Percentiles rank a stretch among this genome's conserved stretches.
Evolutionary conservation across 1,140 invertebrate genomes (phyloP).

Genomic region (Ctenoplectra terminalis): DNA sequence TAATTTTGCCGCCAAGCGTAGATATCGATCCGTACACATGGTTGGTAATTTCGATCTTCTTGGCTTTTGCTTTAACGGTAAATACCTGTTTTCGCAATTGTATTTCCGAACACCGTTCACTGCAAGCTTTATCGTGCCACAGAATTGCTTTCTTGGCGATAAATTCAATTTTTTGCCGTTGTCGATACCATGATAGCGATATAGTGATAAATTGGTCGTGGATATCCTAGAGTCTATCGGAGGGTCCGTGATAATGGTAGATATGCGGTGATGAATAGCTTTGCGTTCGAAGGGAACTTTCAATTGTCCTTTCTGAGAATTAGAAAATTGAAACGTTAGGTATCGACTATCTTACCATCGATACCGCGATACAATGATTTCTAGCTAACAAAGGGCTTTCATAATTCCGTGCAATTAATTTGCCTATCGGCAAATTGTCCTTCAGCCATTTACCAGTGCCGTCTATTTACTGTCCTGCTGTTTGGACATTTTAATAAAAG

Average conservation of each 20-base stretch:
- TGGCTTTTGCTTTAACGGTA: neutral
- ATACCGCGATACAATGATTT: too few relatives aligned
- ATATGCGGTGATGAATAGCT: slow-evolving; percentile 26
- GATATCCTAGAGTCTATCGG: neutral
- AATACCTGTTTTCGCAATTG: neutral
- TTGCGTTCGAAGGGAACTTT: neutral
- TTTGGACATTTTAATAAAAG: neutral
- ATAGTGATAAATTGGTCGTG: slow-evolving; percentile 20
- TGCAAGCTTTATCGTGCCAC: neutral
- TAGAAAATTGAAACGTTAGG: slow-evolving; percentile 10
- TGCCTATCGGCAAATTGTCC: too few relatives aligned
- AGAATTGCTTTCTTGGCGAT: neutral
- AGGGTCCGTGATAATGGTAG: slow-evolving; percentile 5
- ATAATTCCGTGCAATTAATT: neutral
- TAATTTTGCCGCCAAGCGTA: too few relatives aligned
- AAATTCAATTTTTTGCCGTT: neutral
- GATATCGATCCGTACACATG: neutral
- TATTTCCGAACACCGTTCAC: neutral
- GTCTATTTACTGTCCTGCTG: neutral
- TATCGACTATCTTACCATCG: neutral
- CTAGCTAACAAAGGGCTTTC: neutral
- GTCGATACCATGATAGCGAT: slow-evolving; percentile 7
- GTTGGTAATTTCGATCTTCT: neutral
- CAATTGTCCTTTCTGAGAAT: neutral
- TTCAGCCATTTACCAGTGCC: neutral